phyloP scores from a whole-genome alignment of 2,113 vertebrate genomes.

The Callipepla californica region DNA sequence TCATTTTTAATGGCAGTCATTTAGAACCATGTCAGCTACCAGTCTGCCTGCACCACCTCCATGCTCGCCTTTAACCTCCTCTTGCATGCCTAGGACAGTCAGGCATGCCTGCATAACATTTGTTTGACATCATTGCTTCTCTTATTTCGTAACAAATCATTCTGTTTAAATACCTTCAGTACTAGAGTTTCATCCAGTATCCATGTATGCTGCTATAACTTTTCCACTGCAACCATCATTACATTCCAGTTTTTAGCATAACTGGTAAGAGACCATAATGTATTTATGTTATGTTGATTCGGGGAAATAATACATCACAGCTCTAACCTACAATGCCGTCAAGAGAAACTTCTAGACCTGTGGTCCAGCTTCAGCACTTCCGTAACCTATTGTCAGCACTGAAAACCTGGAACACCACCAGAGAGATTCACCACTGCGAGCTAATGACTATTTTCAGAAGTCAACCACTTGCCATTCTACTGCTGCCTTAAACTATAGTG shows the following conservation, averaged over 20 bases:
- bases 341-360: conserved; percentile 73
- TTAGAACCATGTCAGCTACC: conserved; percentile 61
- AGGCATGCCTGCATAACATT: conserved; percentile 78
- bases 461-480: conserved; percentile 84
- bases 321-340: conserved; percentile 76
- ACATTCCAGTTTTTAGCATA: conserved; percentile 80
- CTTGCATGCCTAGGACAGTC: conserved; percentile 81
- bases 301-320: conserved; percentile 77
- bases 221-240: conserved; percentile 76
- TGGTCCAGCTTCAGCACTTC: conserved; percentile 76
- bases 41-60: conserved; percentile 87
- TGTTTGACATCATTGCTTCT: conserved; percentile 67
- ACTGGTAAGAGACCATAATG: conserved; percentile 65
- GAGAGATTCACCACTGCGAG: conserved; percentile 75
- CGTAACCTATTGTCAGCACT: conserved; percentile 74
- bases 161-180: conserved; percentile 71
- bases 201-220: conserved; percentile 80
- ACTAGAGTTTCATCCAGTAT: conserved; percentile 79
- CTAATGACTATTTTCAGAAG: conserved; percentile 76
- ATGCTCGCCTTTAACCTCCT: conserved; percentile 85
- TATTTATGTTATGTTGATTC: conserved; percentile 65
- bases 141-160: conserved; percentile 73
- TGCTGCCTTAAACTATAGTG: conserved; percentile 89
- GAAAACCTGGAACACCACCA: conserved; percentile 76
- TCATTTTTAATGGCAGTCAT: conserved; percentile 60